Evolutionary conservation across 2,113 vertebrate species (phyloP).

Genomic region (Pelmatolapia mariae): DNA sequence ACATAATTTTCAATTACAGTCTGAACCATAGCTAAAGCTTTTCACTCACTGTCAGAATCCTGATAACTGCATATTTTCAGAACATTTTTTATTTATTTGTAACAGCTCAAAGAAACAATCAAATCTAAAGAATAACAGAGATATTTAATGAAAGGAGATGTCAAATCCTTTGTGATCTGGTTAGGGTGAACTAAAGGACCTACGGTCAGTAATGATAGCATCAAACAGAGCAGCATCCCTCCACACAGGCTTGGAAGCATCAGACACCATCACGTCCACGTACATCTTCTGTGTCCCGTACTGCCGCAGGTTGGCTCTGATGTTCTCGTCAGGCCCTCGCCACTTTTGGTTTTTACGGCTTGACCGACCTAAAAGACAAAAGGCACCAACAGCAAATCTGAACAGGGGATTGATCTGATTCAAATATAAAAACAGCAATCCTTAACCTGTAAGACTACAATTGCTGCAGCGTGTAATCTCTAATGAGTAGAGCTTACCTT

Average conservation of each 20-base stretch:
- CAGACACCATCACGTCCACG: constrained; percentile 88
- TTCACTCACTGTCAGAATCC: not conserved
- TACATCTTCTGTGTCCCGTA: constrained; percentile 88
- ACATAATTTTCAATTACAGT: too few species aligned
- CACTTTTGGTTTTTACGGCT: constrained; percentile 96
- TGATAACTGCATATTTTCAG: not conserved
- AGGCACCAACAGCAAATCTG: not conserved
- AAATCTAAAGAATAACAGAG: not conserved
- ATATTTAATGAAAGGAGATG: not conserved
- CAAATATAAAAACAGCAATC: not conserved
- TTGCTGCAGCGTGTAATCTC: not conserved
- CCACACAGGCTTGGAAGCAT: constrained; percentile 89
- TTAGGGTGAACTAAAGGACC: constrained; percentile 38
- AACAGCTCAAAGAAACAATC: not conserved
- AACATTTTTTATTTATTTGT: not conserved
- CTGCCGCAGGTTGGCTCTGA: constrained; percentile 92
- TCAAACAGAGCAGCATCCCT: constrained; percentile 82
- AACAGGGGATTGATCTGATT: not conserved
- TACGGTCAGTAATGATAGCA: constrained; percentile 94
- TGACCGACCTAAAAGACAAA: constrained; percentile 80
- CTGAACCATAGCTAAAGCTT: not conserved
- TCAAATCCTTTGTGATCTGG: not conserved
- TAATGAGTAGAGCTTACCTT: constrained; percentile 60
- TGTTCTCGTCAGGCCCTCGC: constrained; percentile 98
- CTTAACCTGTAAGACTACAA: not conserved